Percentiles rank a stretch among this genome's conserved stretches.
phyloP scores from a whole-genome alignment of 2,113 vertebrate genomes.

The Morone saxatilis region DNA sequence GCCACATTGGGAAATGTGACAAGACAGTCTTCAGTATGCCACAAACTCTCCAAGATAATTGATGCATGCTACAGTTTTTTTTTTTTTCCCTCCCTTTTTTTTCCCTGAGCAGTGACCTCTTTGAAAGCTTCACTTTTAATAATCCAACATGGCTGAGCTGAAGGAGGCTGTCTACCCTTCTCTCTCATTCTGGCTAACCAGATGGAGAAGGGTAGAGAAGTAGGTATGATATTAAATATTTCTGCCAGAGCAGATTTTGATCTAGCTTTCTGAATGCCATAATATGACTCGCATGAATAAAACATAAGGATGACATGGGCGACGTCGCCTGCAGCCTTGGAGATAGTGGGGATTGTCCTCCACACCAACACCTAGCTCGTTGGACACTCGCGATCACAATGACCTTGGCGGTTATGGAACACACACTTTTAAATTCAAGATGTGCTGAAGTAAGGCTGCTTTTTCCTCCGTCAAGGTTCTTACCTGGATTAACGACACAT shows the following conservation, averaged over 20 bases:
- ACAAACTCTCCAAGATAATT: slow-evolving; percentile 81
- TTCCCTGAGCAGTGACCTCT: slow-evolving; percentile 77
- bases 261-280: slow-evolving; percentile 78
- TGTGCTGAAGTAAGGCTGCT: slow-evolving; percentile 16
- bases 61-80: slow-evolving; percentile 76
- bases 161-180: slow-evolving; percentile 62
- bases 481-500: slow-evolving; percentile 44
- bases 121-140: slow-evolving; percentile 83
- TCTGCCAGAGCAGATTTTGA: slow-evolving; percentile 82
- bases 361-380: slow-evolving; percentile 49
- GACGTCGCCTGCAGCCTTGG: slow-evolving; percentile 76
- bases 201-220: slow-evolving; percentile 76
- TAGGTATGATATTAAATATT: slow-evolving; percentile 84
- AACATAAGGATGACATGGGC: slow-evolving; percentile 80
- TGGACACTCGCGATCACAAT: slow-evolving; percentile 53
- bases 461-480: slow-evolving; percentile 35
- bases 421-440: slow-evolving; percentile 54
- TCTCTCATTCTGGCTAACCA: slow-evolving; percentile 74
- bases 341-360: slow-evolving; percentile 77
- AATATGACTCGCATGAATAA: slow-evolving; percentile 81
- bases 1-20: slow-evolving; percentile 79
- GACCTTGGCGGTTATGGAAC: slow-evolving; percentile 72
- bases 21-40: slow-evolving; percentile 73
- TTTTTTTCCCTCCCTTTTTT: slow-evolving; percentile 21
- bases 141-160: slow-evolving; percentile 79